Percentiles rank a stretch among this genome's conserved stretches.
phyloP scores from a whole-genome alignment of 2,888 invertebrate genomes.

The Caenorhabditis becei region DNA sequence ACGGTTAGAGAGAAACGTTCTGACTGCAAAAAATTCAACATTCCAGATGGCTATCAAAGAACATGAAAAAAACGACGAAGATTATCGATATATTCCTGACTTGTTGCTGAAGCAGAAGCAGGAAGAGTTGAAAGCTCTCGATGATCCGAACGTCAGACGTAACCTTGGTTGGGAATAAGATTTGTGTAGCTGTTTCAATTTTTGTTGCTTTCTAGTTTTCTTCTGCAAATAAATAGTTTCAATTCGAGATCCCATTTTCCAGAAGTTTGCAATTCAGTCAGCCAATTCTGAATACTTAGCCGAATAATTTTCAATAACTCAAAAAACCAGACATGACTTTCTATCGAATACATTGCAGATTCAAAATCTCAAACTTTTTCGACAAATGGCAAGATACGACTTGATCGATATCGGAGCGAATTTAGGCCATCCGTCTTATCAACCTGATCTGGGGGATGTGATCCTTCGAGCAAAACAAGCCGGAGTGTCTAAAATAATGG shows the following conservation, averaged over 20 bases:
- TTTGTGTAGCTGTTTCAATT: background rate
- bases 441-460: conserved; percentile 73
- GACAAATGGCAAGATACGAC: conserved; percentile 65
- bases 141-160: conserved; percentile 77
- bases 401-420: conserved; percentile 80
- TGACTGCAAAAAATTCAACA: background rate
- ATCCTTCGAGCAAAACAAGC: conserved; percentile 75
- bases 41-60: conserved; percentile 77
- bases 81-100: conserved; percentile 80
- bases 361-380: background rate
- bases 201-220: too few relatives aligned
- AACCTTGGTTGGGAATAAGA: conserved; percentile 80
- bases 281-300: too few relatives aligned
- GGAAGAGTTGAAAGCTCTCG: conserved; percentile 78
- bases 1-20: conserved; percentile 47
- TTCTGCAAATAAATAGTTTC: too few relatives aligned
- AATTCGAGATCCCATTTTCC: too few relatives aligned
- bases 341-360: too few relatives aligned
- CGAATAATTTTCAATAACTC: too few relatives aligned
- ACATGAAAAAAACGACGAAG: conserved; percentile 79
- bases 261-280: too few relatives aligned
- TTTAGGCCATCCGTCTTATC: conserved; percentile 75
- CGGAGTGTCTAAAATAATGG: conserved; percentile 77
- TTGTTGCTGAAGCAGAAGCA: conserved; percentile 76
- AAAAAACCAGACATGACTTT: too few relatives aligned